Evolutionary conservation across 2,797 vertebrate genomes (phyloP).

Genomic region (Hyperoplus lanceolatus): DNA sequence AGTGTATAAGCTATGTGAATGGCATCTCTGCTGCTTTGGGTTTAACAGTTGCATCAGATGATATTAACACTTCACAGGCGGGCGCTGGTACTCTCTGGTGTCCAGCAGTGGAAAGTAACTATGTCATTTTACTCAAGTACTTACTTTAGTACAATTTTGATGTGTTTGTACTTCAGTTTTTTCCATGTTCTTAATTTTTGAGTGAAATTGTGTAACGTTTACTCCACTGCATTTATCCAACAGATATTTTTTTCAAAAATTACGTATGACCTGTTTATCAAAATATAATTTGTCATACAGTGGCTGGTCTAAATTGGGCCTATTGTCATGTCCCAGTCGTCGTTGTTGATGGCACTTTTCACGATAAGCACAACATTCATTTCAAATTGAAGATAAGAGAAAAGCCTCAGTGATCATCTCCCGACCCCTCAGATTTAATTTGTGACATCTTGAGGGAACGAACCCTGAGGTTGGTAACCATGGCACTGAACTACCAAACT

Average conservation of each 20-base stretch:
- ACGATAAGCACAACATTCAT: too few relatives aligned
- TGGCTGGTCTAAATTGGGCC: too few relatives aligned
- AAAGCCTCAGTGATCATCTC: too few relatives aligned
- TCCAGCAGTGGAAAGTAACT: background rate
- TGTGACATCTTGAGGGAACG: too few relatives aligned
- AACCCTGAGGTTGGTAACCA: too few relatives aligned
- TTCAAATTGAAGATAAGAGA: too few relatives aligned
- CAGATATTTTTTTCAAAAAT: background rate
- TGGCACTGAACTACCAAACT: too few relatives aligned
- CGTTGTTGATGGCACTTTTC: too few relatives aligned
- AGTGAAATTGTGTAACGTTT: background rate
- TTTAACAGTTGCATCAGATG: constrained; percentile 60
- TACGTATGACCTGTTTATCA: background rate
- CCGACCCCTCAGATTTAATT: too few relatives aligned
- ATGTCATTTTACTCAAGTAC: background rate
- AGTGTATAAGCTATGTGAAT: constrained; percentile 61
- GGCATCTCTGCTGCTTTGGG: constrained; percentile 63
- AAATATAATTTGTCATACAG: too few relatives aligned
- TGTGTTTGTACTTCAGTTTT: background rate
- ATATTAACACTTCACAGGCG: constrained; percentile 38
- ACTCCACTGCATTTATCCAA: background rate
- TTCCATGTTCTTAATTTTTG: background rate
- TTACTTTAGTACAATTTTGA: background rate
- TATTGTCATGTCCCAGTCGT: too few relatives aligned
- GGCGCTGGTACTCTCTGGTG: background rate